Evolutionary conservation across 2,113 vertebrate genomes (phyloP), one percentile per base, ranked within the genome.

Genomic region (Paratilapia polleni): DNA sequence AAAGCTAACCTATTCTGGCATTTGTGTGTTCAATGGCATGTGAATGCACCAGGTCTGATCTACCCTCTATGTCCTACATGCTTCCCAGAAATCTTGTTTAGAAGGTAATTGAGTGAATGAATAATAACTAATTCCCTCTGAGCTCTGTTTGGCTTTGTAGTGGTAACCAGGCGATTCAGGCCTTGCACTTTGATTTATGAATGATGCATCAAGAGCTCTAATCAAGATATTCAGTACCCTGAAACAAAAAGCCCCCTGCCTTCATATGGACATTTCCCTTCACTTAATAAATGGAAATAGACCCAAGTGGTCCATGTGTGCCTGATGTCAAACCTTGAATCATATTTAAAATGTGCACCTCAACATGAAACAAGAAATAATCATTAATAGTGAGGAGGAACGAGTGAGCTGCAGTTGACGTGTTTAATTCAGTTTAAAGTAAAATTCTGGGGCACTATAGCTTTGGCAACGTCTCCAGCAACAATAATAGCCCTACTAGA

Each of bases 161-260:
- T 87, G 80, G 61, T 86, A 92, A 90, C 89, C 60, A 79, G 84
- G 80, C 60, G 49, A 76, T 73, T 64, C 56, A 76, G 79, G 80
- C 76, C 82, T 81, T 83, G 77, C 89, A 77, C 87, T 80, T 87
- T 84, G 80, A 94, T 92, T 64, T 61, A 82, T 92, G 78, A 93
- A 93, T 92, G 89, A 94, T 93, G 91, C 88, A 91, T 94, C 89
- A 87, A 85, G 66, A 83, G 77, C 64, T 54, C 80, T 76, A 88
- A 91, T 88, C 59, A 89, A 84, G 76, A 75, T 83, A 62, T 81
- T 87, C 84, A 58, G 75, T 2, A 7, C 1, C 6, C 36, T 74
- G 80, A 89, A 84, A 90, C 61, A 86, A 87, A 92, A 91, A 38
- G 56, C 77, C 63, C 84, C 3, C 41, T n/a, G 62, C 75, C 73